Evolutionary conservation across 2,888 invertebrate genomes (phyloP).

Genomic region (Harmothoe impar): DNA sequence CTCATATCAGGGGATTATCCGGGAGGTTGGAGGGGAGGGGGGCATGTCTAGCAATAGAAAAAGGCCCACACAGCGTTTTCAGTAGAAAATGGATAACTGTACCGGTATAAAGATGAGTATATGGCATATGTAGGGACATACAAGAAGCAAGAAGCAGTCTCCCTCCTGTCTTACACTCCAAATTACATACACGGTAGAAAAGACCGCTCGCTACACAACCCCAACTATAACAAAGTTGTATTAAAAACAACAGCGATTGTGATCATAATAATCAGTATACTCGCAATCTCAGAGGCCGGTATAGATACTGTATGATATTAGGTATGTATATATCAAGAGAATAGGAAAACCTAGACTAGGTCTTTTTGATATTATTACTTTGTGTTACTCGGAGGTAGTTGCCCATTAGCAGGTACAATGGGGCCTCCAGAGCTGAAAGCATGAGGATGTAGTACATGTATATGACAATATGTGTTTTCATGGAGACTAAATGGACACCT

Average conservation of each 20-base stretch:
- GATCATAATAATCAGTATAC: background rate
- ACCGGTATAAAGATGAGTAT: constrained; percentile 43
- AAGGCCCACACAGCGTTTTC: background rate
- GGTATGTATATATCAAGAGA: constrained; percentile 12
- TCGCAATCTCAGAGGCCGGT: constrained; percentile 45
- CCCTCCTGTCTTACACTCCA: background rate
- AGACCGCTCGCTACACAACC: background rate
- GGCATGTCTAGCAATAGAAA: constrained; percentile 25
- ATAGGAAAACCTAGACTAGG: constrained; percentile 25
- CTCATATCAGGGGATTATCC: background rate
- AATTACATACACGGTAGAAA: background rate
- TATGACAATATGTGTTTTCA: background rate
- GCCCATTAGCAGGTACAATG: background rate
- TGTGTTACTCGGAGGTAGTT: background rate
- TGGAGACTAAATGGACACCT: background rate
- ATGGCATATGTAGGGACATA: background rate
- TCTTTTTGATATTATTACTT: background rate
- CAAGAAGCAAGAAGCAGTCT: background rate
- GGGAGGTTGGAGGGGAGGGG: background rate
- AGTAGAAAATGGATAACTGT: constrained; percentile 32
- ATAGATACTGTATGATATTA: constrained; percentile 29
- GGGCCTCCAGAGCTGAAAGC: background rate
- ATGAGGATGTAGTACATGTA: constrained; percentile 8
- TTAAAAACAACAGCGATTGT: constrained; percentile 22
- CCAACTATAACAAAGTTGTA: constrained; percentile 28